Evolutionary conservation across 2,113 vertebrate species (phyloP), one percentile per base, ranked within the genome.

Genomic region (Colistium nudipinnis): DNA sequence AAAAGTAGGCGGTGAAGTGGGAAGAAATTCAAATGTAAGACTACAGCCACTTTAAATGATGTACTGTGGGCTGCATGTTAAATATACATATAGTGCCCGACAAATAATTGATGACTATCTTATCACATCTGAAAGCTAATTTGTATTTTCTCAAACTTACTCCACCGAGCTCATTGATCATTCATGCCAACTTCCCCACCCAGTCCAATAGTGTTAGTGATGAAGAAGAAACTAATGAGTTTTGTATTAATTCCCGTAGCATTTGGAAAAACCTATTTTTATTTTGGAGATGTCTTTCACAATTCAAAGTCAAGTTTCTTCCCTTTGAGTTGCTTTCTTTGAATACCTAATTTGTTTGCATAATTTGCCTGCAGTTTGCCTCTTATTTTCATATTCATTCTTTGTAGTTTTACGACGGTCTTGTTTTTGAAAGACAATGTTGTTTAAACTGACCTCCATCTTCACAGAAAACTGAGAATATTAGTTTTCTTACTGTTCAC

Each of bases 351-450:
- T 74, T 48, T 10, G 7, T 28, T 4, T 9, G 35, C 25, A 56
- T 28, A 11, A 49, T 62, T 62, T 71, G 48, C 25, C 33, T 72
- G 30, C n/a, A 41, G 7, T 48, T 68, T 68, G 43, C 24, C 44
- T 59, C 25, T 30, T 3, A 17, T 49, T 39, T 49, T 13, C 24
- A 9, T 28, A 19, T 27, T 45, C 22, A 19, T 22, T 20, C 19
- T 47, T 3, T 49, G 30, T 13, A 22, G 22, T 7, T 22, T 36
- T 35, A 24, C 6, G 22, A 16, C 22, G 19, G 35, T 24, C 33
- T 24, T 55, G 31, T 20, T 56, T 38, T 25, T 17, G 28, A 7
- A 20, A 54, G 12, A 14, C 30, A 3, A 31, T 3, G 3, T 33
- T 1, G 0, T n/a, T 33, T 12, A n/a, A 28, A 2, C 6, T 28